Conservation (phyloP, 2,888 invertebrate species). For the Drosophila subsilvestris region DNA sequence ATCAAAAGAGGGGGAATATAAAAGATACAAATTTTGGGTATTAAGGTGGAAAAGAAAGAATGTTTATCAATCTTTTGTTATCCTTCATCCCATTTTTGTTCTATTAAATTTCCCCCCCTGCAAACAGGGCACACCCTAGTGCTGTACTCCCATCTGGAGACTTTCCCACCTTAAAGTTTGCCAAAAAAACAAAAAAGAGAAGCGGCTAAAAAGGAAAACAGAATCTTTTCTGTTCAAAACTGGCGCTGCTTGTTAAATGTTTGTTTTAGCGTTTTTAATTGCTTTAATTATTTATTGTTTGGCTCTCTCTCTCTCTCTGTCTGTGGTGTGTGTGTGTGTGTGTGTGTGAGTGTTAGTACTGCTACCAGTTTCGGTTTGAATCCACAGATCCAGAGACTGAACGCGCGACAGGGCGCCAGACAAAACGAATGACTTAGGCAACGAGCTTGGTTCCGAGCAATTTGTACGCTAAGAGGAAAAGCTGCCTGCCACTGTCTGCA, state of each 20-base stretch:
- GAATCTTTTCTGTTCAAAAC: conserved; percentile 51
- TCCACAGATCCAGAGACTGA: background rate
- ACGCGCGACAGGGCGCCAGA: conserved; percentile 70
- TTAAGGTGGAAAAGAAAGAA: too few relatives aligned
- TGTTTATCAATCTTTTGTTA: too few relatives aligned
- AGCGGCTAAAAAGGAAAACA: conserved; percentile 35
- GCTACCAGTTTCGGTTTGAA: conserved; percentile 30
- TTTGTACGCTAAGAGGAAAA: conserved; percentile 59
- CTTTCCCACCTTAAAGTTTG: conserved; percentile 24
- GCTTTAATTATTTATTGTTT: conserved; percentile 81
- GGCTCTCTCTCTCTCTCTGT: conserved; percentile 37
- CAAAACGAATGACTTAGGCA: conserved; percentile 69
- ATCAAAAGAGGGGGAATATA: background rate
- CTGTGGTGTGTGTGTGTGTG: conserved; percentile 7
- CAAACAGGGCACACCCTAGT: background rate
- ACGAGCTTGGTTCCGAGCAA: conserved; percentile 66
- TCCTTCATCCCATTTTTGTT: background rate
- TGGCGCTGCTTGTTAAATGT: conserved; percentile 79
- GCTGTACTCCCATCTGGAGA: too few relatives aligned
- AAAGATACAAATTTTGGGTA: too few relatives aligned
- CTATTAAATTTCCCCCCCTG: background rate
- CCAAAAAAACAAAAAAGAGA: conserved; percentile 42
- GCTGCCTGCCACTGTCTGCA: conserved; percentile 50
- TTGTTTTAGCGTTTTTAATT: conserved; percentile 81
- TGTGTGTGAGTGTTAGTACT: conserved; percentile 12